These are phyloP conservation scores for Cettia cetti DNA, from an alignment of 2,113 vertebrate species.

Conservation along the genomic window DNA sequence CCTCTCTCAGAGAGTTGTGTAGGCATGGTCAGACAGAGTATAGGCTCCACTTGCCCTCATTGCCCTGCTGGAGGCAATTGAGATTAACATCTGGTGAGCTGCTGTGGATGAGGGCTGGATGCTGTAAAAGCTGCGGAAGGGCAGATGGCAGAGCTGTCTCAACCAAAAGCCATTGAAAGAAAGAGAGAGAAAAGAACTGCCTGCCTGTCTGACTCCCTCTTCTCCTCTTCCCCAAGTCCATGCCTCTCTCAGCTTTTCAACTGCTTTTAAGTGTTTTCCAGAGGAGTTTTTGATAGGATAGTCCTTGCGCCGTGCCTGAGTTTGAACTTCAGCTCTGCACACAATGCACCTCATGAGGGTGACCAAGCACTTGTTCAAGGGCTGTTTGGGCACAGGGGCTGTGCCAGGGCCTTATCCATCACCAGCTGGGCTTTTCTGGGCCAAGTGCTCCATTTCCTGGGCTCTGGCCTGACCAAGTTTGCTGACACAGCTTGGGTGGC, in stretches of 20 bases:
- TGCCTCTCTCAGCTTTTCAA: background rate
- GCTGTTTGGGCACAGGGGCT: background rate
- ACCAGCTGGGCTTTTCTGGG: background rate
- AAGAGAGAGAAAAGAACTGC: background rate
- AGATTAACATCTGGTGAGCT: background rate
- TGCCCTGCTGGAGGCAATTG: background rate
- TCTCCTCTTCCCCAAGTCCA: background rate
- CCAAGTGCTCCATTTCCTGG: background rate
- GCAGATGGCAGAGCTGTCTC: background rate
- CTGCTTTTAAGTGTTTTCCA: background rate
- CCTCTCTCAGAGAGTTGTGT: background rate
- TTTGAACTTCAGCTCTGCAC: background rate
- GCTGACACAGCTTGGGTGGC: background rate
- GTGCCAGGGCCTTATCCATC: accelerated
- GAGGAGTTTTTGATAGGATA: background rate
- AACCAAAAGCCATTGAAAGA: background rate
- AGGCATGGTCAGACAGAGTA: background rate
- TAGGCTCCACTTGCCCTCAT: background rate
- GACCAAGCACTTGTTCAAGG: background rate
- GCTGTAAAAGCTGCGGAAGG: background rate
- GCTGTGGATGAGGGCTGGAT: background rate
- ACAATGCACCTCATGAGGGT: accelerated
- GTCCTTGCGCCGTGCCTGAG: accelerated
- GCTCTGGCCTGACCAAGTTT: background rate
- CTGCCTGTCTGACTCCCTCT: background rate